Evolutionary conservation across 2,888 invertebrate species (phyloP).

Genomic region (Polymixis lichenea): DNA sequence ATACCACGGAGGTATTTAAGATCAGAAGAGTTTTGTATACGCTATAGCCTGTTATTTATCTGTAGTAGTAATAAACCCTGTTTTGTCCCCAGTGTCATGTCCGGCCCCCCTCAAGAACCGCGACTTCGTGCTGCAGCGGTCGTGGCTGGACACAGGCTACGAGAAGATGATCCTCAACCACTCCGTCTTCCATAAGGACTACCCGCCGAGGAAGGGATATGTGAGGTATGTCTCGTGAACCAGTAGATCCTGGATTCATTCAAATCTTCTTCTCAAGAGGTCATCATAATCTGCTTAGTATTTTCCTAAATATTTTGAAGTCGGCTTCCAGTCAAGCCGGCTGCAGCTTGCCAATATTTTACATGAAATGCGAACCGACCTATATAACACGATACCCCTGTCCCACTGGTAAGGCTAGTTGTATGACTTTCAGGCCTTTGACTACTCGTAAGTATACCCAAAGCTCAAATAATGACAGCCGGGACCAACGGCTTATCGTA

Average conservation of each 20-base stretch:
- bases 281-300: background rate
- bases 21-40: too few relatives aligned
- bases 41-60: background rate
- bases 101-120: constrained; percentile 96
- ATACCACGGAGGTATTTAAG: too few relatives aligned
- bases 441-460: background rate
- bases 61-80: background rate
- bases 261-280: background rate
- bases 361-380: too few relatives aligned
- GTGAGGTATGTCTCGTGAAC: constrained; percentile 89
- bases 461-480: background rate
- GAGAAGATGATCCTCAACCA: constrained; percentile 97
- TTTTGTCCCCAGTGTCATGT: constrained; percentile 92
- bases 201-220: constrained; percentile 95
- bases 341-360: background rate
- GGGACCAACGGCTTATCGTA: too few relatives aligned
- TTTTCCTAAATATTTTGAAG: background rate
- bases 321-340: background rate
- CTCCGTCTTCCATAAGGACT: constrained; percentile 96
- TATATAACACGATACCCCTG: background rate
- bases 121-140: constrained; percentile 97
- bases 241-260: background rate
- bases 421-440: background rate
- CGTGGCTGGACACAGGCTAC: constrained; percentile 96
- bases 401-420: background rate